phyloP scores from a whole-genome alignment of 1,140 invertebrate species.

The Nymphalis io region DNA sequence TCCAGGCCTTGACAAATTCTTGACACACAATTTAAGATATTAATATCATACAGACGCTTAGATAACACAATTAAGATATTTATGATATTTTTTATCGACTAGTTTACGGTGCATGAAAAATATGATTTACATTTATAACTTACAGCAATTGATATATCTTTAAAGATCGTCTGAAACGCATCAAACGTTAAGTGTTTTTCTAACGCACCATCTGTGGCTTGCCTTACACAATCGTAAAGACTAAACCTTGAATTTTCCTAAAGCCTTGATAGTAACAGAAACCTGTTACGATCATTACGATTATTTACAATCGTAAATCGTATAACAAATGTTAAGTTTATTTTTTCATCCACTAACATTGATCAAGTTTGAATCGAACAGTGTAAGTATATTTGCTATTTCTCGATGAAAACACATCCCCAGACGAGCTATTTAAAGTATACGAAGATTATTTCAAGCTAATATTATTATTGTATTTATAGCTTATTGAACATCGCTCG shows the following conservation, averaged over 20 bases:
- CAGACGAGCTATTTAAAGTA: constrained; percentile 36
- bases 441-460: constrained; percentile 11
- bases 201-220: constrained; percentile 2
- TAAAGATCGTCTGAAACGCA: background rate
- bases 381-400: constrained; percentile 48
- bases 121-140: no score
- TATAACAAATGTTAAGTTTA: constrained; percentile 55
- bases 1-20: no score
- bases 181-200: background rate
- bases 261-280: constrained; percentile 47
- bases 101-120: no score
- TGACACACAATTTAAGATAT: no score
- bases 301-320: constrained; percentile 69
- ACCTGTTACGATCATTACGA: constrained; percentile 50
- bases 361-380: constrained; percentile 48
- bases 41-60: no score
- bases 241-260: constrained; percentile 42
- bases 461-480: background rate
- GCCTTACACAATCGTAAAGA: constrained; percentile 24
- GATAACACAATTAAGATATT: no score
- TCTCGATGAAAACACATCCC: constrained; percentile 45
- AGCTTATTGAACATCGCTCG: background rate
- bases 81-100: no score
- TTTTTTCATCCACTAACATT: constrained; percentile 61
- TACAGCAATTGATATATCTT: no score